Base-by-base conservation (phyloP, 2,888 invertebrate genomes). In the Beris chalybata region DNA sequence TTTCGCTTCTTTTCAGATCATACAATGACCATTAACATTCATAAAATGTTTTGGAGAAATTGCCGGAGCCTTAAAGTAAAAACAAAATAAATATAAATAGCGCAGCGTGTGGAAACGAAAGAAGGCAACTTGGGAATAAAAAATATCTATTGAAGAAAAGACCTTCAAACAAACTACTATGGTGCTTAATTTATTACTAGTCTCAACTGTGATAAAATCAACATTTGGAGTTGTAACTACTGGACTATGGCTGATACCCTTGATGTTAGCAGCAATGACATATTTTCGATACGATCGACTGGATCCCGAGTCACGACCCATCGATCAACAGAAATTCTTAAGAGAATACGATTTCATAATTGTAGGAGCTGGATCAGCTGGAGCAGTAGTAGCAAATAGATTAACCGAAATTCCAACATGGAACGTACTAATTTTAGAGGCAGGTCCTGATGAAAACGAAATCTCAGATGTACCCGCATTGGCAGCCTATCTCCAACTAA, bases 381-480 rank as follows among this genome's bases (percentile, higher is more conserved):
- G 95, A 0, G 93, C 94, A 0, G 95, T 95, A 2, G 86, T 95
- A 2, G 93, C 95, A 7, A 92, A 85, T 75, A 85, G 95, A 15
- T 80, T 93, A 54, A 89, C 89, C 13, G 93, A 93, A 79, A 82
- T 91, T 50, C 83, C 86, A 5, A 83, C 85, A 52, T 93, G 92
- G 92, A 89, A 86, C 70, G 87, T 92, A 0, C 82, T 94, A 38
- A 82, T 94, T 5, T 78, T 94, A 58, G 94, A 94, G 81, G 92
- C 91, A 52, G 94, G 93, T 31, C 91, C 91, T 1, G 92, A 93
- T 73, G 93, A 93, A 78, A 93, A 92, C 79, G 92, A 93, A 81
- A 89, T 93, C 70, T 88, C 91, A 2, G 93, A 93, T 77, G 93
- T 93, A 67, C 93, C 93, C 32, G 92, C 93, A 57, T 78, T 94